Conservation (phyloP, 2,113 vertebrate species). For the Nematolebias whitei region DNA sequence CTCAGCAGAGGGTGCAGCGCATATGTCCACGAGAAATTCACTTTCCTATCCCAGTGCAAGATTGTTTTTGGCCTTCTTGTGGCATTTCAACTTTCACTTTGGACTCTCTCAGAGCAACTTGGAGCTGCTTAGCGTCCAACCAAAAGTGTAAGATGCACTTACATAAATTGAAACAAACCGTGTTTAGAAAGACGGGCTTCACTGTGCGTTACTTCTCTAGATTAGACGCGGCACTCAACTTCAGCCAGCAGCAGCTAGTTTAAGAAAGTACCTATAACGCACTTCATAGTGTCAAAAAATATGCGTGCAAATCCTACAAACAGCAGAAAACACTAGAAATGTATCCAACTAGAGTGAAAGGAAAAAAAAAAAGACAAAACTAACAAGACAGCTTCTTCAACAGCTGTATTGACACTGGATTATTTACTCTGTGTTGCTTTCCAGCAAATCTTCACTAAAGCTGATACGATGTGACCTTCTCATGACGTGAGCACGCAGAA, state of each 20-base stretch:
- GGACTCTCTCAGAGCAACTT: conserved; percentile 21
- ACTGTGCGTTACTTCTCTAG: conserved; percentile 36
- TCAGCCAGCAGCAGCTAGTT: conserved; percentile 15
- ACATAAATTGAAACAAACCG: conserved; percentile 55
- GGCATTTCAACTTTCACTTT: conserved; percentile 16
- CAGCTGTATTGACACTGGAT: no score
- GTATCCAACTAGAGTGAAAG: no score
- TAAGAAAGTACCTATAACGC: background rate
- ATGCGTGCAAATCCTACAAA: no score
- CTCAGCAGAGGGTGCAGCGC: no score
- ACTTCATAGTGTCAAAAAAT: no score
- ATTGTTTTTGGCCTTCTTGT: background rate
- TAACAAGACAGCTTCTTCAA: no score
- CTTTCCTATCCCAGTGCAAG: background rate
- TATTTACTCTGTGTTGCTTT: no score
- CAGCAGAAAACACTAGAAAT: no score
- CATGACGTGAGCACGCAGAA: no score
- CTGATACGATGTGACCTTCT: no score
- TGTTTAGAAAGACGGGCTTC: conserved; percentile 59
- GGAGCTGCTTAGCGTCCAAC: conserved; percentile 47
- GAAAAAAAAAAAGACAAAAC: no score
- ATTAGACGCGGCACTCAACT: conserved; percentile 44
- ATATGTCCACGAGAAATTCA: background rate
- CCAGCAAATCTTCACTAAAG: no score
- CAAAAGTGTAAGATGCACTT: conserved; percentile 45